These are phyloP conservation scores for Teleogryllus occipitalis DNA, from an alignment of 1,140 invertebrate species.

Conservation along the genomic window DNA sequence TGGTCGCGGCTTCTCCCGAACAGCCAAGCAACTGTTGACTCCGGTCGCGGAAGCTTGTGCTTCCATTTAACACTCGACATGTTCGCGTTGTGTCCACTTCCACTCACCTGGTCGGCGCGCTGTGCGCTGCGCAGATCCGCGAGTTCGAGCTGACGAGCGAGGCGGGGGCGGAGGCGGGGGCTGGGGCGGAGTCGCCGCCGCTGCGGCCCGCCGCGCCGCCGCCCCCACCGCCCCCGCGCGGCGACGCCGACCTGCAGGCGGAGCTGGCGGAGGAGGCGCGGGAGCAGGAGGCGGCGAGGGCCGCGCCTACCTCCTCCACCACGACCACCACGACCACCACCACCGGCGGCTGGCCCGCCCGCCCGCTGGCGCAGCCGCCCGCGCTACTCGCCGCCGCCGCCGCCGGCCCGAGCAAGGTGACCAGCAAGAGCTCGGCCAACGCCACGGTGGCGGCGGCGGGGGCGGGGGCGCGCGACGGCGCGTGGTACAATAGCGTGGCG, in stretches of 20 bases:
- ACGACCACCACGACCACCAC: conserved; percentile 12
- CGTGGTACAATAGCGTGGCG: not conserved
- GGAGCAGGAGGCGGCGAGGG: conserved; percentile 45
- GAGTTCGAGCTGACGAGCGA: conserved; percentile 80
- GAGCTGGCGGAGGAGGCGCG: conserved; percentile 66
- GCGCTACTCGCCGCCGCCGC: too few species aligned
- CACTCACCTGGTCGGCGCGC: too few species aligned
- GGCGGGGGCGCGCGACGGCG: too few species aligned
- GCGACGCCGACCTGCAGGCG: conserved; percentile 63
- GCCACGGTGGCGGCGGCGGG: not conserved
- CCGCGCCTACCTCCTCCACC: conserved; percentile 11
- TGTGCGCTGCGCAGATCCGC: conserved; percentile 50
- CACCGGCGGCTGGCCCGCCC: not conserved
- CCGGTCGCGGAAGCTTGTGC: too few species aligned
- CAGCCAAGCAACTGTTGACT: too few species aligned
- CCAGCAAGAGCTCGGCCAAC: not conserved
- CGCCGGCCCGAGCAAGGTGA: not conserved
- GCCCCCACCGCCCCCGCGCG: conserved; percentile 49
- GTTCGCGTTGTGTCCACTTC: too few species aligned
- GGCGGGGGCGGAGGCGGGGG: conserved; percentile 69
- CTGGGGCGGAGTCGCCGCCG: conserved; percentile 65
- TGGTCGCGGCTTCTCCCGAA: too few species aligned
- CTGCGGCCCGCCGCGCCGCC: conserved; percentile 56
- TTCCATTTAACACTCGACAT: too few species aligned
- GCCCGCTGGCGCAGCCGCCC: too few species aligned